Evolutionary conservation across 64 coral and sea anemone genomes (phyloP).

Genomic region (Dendrophyllia cribrosa): DNA sequence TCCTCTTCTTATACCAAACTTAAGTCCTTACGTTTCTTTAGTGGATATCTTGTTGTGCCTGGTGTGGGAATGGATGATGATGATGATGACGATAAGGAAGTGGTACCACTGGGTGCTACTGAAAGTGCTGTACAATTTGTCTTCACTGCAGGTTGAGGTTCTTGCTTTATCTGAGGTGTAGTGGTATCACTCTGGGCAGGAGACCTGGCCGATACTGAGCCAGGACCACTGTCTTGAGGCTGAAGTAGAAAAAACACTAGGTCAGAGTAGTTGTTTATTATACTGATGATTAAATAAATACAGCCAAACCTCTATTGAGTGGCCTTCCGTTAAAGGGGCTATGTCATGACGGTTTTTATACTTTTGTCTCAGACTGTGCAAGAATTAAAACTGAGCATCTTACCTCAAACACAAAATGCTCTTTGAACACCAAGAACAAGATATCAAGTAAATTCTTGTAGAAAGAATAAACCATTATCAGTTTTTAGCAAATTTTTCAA

Average conservation of each 20-base stretch:
- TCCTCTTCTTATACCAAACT: no score
- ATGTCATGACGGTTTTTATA: no score
- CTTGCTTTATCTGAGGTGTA: slow-evolving; percentile 52
- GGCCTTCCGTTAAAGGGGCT: no score
- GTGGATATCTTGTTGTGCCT: slow-evolving; percentile 73
- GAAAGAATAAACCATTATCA: no score
- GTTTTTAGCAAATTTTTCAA: no score
- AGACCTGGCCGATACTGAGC: neutral
- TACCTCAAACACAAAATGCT: no score
- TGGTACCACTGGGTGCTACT: slow-evolving; percentile 7
- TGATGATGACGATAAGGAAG: neutral
- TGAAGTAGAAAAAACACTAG: neutral
- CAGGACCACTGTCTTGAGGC: slow-evolving; percentile 1
- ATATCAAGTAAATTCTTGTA: no score
- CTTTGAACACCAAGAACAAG: no score
- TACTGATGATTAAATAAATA: no score
- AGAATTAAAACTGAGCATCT: no score
- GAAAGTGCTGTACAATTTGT: slow-evolving; percentile 26
- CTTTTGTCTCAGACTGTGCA: no score
- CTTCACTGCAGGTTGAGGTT: slow-evolving; percentile 10
- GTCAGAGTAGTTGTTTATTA: neutral
- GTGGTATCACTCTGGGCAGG: neutral
- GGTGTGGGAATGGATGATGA: slow-evolving; percentile 46
- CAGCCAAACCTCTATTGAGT: no score
- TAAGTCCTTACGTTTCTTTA: slow-evolving; percentile 83